Conservation (phyloP, 2,113 vertebrate genomes). For the Callithrix jacchus region DNA sequence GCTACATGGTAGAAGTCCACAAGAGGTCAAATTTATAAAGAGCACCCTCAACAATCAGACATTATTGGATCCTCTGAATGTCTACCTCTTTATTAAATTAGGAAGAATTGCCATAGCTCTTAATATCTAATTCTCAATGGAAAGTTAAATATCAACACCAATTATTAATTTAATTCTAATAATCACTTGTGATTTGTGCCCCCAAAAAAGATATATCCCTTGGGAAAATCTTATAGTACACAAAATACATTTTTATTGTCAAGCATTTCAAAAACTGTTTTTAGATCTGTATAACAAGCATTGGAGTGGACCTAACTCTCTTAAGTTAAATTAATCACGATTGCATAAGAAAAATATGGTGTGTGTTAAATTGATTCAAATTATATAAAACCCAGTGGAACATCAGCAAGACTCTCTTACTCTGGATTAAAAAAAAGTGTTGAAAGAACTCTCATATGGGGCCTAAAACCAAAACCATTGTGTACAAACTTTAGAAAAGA, state of each 20-base stretch:
- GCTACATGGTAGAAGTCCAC: not conserved
- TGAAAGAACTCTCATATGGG: not conserved
- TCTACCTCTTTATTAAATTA: slow-evolving; percentile 12
- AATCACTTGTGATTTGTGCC: not conserved
- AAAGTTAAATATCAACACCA: slow-evolving; percentile 18
- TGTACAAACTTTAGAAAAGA: slow-evolving; percentile 45
- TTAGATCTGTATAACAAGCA: slow-evolving; percentile 23
- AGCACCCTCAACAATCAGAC: not conserved
- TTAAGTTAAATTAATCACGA: slow-evolving; percentile 32
- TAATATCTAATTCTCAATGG: not conserved
- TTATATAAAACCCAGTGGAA: slow-evolving; percentile 24
- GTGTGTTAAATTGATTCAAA: slow-evolving; percentile 20
- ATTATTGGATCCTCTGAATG: not conserved
- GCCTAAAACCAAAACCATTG: not conserved
- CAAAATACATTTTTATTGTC: slow-evolving; percentile 40
- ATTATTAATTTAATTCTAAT: slow-evolving; percentile 9
- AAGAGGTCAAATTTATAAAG: slow-evolving; percentile 2
- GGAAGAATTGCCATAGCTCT: not conserved
- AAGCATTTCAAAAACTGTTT: not conserved
- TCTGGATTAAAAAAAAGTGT: not conserved
- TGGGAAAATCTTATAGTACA: not conserved
- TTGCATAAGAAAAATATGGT: slow-evolving; percentile 36
- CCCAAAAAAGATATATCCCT: not conserved
- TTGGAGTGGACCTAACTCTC: not conserved
- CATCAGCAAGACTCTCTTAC: slow-evolving; percentile 18